phyloP scores from a whole-genome alignment of 2,888 invertebrate genomes.

The Drosophila quasianomalipes region DNA sequence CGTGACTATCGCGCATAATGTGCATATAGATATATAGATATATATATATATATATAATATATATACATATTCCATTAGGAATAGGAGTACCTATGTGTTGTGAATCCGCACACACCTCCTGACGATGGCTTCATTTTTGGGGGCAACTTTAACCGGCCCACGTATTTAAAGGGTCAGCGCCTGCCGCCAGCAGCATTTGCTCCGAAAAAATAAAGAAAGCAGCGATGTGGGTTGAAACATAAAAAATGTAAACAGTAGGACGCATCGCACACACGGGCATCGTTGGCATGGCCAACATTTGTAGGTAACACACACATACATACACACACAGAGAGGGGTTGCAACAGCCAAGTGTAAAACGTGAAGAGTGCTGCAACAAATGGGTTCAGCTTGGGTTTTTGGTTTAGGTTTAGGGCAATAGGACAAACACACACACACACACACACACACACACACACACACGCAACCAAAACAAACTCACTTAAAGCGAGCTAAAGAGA shows the following conservation, averaged over 20 bases:
- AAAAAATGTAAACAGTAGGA: constrained; percentile 79
- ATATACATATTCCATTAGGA: neutral
- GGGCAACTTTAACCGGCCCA: constrained; percentile 45
- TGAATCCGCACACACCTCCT: constrained; percentile 46
- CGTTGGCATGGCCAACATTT: constrained; percentile 65
- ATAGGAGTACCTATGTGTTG: neutral
- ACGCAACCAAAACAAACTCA: constrained; percentile 17
- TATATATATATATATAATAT: neutral
- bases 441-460: neutral
- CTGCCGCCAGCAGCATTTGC: constrained; percentile 41
- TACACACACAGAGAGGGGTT: constrained; percentile 24
- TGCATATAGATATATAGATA: constrained; percentile 20
- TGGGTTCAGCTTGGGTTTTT: constrained; percentile 58
- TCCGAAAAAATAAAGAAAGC: constrained; percentile 56
- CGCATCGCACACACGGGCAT: constrained; percentile 69
- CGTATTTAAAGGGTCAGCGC: constrained; percentile 67
- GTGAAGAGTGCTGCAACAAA: constrained; percentile 79
- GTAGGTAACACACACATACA: constrained; percentile 24
- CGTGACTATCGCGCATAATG: constrained; percentile 74
- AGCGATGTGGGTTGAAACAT: constrained; percentile 69
- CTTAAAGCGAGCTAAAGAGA: constrained; percentile 26
- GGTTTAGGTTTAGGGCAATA: constrained; percentile 57
- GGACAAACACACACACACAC: constrained; percentile 42
- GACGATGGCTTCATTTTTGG: constrained; percentile 64
- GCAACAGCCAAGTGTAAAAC: constrained; percentile 66